Evolutionary conservation across 2,888 invertebrate species (phyloP).

Genomic region (Dynastes maya): DNA sequence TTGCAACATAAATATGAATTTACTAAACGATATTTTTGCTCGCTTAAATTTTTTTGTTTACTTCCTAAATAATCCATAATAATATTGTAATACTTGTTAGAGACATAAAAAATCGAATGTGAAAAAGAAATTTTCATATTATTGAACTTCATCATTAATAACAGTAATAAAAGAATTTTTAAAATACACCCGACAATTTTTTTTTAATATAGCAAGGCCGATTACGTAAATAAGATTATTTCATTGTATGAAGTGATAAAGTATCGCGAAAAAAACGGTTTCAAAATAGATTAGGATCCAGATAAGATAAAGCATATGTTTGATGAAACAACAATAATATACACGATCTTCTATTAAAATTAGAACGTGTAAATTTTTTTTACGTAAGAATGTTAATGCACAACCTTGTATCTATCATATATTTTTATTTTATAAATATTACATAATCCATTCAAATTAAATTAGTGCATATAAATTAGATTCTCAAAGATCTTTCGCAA

Average conservation of each 20-base stretch:
- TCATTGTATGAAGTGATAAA: not conserved
- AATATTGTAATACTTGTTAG: not conserved
- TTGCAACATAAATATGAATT: not conserved
- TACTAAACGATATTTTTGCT: too few species aligned
- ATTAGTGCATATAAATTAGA: not conserved
- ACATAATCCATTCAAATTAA: not conserved
- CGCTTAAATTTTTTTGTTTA: not conserved
- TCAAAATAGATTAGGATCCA: not conserved
- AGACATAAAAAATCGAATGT: not conserved
- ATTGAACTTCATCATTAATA: constrained; percentile 26
- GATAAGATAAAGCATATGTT: constrained; percentile 13
- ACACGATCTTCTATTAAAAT: too few species aligned
- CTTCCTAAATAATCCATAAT: not conserved
- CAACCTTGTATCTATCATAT: not conserved
- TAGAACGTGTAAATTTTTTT: too few species aligned
- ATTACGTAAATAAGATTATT: constrained; percentile 16
- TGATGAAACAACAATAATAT: not conserved
- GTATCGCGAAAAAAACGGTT: not conserved
- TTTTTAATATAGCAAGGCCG: not conserved
- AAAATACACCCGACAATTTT: constrained; percentile 18
- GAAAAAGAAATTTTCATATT: constrained; percentile 36
- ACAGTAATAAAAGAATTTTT: constrained; percentile 37
- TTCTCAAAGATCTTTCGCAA: not conserved
- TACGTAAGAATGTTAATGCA: not conserved
- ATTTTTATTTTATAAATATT: constrained; percentile 2